These are phyloP conservation scores for Malurus cyaneus DNA, from an alignment of 2,113 vertebrate species.

Conservation along the genomic window DNA sequence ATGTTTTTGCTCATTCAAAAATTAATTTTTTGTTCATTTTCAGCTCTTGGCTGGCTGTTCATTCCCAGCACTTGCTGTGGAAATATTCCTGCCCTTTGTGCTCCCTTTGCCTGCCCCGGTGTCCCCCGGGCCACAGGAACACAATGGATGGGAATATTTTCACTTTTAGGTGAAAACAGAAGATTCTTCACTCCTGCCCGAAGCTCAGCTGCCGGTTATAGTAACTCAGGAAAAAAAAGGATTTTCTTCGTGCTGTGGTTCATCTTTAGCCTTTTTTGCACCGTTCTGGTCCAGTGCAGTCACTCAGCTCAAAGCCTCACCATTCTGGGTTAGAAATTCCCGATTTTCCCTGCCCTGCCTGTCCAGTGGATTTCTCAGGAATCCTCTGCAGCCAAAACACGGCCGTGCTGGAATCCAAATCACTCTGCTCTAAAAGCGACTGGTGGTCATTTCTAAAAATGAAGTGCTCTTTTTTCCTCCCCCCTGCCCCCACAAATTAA, in stretches of 20 bases:
- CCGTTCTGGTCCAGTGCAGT: neutral
- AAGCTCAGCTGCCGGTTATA: neutral
- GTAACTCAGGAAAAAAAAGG: neutral
- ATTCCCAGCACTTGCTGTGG: neutral
- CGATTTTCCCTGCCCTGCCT: neutral
- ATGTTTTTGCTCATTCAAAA: neutral
- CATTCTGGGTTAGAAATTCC: neutral
- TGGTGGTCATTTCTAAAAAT: too few species aligned
- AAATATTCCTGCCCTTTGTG: neutral
- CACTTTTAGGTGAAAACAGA: neutral
- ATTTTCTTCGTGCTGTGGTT: neutral
- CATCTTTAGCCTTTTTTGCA: neutral
- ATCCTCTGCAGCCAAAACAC: neutral
- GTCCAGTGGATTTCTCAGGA: neutral
- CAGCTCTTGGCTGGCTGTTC: neutral
- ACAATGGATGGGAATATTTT: neutral
- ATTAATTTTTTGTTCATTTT: fast-evolving
- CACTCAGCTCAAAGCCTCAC: neutral
- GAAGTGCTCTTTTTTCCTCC: neutral
- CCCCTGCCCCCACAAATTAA: neutral
- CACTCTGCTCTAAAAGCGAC: neutral
- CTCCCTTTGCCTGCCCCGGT: fast-evolving
- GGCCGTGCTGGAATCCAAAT: neutral
- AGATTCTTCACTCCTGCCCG: neutral
- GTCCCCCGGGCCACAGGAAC: neutral